These are phyloP conservation scores for Xenopus laevis DNA, from an alignment of 2,113 vertebrate genomes.

Conservation along the genomic window DNA sequence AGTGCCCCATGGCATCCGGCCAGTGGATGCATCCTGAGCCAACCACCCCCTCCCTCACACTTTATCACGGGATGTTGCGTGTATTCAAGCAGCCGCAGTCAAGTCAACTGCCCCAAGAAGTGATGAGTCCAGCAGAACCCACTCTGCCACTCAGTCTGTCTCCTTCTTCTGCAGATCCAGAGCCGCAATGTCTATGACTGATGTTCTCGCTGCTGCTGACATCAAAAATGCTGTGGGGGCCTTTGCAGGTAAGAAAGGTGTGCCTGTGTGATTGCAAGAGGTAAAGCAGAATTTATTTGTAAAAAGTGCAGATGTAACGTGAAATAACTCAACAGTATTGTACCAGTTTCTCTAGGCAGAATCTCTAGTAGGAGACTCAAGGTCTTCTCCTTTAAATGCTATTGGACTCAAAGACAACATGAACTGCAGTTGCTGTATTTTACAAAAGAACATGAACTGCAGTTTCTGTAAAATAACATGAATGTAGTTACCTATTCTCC, in stretches of 20 bases:
- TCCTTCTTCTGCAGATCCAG: slow-evolving; percentile 58
- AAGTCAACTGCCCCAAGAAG: slow-evolving; percentile 68
- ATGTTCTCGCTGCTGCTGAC: slow-evolving; percentile 82
- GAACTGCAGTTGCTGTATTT: no score
- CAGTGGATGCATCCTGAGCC: slow-evolving; percentile 49
- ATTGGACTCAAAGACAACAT: no score
- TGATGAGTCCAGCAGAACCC: slow-evolving; percentile 71
- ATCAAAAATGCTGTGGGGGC: slow-evolving; percentile 91
- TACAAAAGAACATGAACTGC: no score
- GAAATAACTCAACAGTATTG: no score
- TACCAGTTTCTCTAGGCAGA: no score
- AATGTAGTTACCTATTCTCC: no score
- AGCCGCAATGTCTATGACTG: slow-evolving; percentile 90
- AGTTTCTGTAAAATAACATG: no score
- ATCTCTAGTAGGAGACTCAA: no score
- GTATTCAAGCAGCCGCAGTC: slow-evolving; percentile 48
- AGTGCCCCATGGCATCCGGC: slow-evolving; percentile 54
- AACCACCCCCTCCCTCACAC: slow-evolving; percentile 12
- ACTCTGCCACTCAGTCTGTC: slow-evolving; percentile 58
- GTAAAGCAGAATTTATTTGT: no score
- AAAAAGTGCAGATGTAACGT: no score
- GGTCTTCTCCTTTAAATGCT: no score
- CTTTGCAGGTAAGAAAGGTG: slow-evolving; percentile 75
- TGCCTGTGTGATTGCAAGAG: no score
- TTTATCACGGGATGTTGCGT: slow-evolving; percentile 38